These are phyloP conservation scores for Lutraria rhynchaena DNA, from an alignment of 1,140 invertebrate species.

Conservation along the genomic window DNA sequence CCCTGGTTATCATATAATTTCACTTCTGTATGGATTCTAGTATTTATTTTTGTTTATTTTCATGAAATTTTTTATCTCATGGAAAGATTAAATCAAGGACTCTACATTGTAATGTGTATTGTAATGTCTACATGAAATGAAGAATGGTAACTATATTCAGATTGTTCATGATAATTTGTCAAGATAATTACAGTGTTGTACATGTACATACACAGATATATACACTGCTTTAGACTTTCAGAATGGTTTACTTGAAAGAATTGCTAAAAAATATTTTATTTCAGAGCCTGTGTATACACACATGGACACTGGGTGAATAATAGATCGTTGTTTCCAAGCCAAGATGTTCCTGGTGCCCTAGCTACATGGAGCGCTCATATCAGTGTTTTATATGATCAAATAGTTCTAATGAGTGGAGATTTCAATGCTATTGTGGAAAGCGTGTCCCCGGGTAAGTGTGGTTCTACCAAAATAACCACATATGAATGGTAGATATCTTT, in stretches of 20 bases:
- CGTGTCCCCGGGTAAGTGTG: background rate
- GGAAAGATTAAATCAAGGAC: too few relatives aligned
- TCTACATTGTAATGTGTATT: too few relatives aligned
- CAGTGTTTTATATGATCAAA: constrained; percentile 61
- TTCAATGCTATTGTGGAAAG: constrained; percentile 41
- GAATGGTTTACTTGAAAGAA: background rate
- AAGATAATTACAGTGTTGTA: background rate
- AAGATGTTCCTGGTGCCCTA: constrained; percentile 82
- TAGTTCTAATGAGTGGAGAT: constrained; percentile 82
- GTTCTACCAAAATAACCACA: too few relatives aligned
- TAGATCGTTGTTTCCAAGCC: constrained; percentile 82
- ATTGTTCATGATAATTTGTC: background rate
- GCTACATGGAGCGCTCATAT: constrained; percentile 82
- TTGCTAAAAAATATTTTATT: constrained; percentile 34
- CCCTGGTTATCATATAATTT: too few relatives aligned
- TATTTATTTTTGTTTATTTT: too few relatives aligned
- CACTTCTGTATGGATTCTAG: too few relatives aligned
- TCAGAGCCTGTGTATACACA: constrained; percentile 79
- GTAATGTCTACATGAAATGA: background rate
- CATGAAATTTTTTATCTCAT: too few relatives aligned
- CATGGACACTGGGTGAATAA: constrained; percentile 82
- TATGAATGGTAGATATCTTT: too few relatives aligned
- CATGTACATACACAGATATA: background rate
- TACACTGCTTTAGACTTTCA: background rate
- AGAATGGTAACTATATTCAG: background rate